Percentiles rank a stretch among this genome's conserved stretches.
Evolutionary conservation across 2,113 vertebrate species (phyloP).

Genomic region (Grallaria varia): DNA sequence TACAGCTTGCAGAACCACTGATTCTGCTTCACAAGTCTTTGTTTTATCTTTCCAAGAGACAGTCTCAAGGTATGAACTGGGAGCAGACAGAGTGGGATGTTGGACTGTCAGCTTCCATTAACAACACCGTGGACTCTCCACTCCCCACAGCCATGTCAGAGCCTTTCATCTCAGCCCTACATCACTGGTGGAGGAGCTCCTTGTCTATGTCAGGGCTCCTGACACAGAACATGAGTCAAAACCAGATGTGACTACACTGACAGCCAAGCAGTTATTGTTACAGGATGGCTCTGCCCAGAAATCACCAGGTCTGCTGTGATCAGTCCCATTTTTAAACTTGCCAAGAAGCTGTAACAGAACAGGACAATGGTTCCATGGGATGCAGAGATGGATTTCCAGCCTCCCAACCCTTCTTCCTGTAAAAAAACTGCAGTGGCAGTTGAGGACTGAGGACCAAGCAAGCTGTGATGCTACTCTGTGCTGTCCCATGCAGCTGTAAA

Average conservation of each 20-base stretch:
- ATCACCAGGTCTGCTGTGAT: background rate
- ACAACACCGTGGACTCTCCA: fast-evolving
- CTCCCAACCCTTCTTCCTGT: background rate
- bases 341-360: background rate
- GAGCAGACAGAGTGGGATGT: constrained; percentile 9
- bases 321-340: background rate
- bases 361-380: background rate
- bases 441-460: background rate
- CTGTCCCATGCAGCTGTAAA: background rate
- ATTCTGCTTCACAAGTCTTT: background rate
- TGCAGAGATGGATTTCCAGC: background rate
- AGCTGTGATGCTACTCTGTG: background rate
- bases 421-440: background rate
- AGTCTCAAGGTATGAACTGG: background rate
- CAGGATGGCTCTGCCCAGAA: background rate
- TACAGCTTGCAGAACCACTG: background rate
- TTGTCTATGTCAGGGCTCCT: background rate
- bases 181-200: background rate
- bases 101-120: constrained; percentile 42
- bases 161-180: background rate
- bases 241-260: background rate
- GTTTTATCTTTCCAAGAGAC: background rate
- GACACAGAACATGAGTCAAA: background rate
- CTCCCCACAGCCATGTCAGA: background rate
- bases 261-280: background rate